phyloP scores from a whole-genome alignment of 2,888 invertebrate species.

The Amaurobius ferox region DNA sequence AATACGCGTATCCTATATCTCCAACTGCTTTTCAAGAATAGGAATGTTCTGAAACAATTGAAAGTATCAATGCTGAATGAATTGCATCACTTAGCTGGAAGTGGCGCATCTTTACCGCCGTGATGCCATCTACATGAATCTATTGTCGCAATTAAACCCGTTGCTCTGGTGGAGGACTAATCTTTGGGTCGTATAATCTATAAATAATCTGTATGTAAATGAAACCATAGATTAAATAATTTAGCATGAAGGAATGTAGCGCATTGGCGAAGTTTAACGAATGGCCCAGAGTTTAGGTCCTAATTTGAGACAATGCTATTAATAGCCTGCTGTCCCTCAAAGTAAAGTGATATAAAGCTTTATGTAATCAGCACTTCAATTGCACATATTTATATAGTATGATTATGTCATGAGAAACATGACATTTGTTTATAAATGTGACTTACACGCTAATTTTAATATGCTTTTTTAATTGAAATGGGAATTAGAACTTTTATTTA shows the following conservation, averaged over 20 bases:
- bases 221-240: not conserved
- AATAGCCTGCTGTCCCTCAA: too few relatives aligned
- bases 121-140: not conserved
- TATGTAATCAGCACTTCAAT: too few relatives aligned
- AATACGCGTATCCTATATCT: too few relatives aligned
- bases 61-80: constrained; percentile 2
- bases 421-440: too few relatives aligned
- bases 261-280: not conserved
- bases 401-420: too few relatives aligned
- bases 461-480: too few relatives aligned
- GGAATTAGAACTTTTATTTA: too few relatives aligned
- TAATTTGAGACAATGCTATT: not conserved
- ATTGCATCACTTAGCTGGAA: not conserved
- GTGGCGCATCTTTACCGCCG: not conserved
- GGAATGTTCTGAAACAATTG: constrained; percentile 1
- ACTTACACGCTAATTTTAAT: too few relatives aligned
- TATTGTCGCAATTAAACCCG: constrained; percentile 13
- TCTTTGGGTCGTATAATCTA: constrained; percentile 8
- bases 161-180: not conserved
- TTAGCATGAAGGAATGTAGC: not conserved
- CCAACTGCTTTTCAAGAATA: constrained; percentile 55
- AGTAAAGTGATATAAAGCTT: too few relatives aligned
- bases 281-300: not conserved
- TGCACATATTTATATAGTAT: too few relatives aligned
- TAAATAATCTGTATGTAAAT: not conserved